Conservation (phyloP, 64 coral and sea anemone species). For the Actinia equina region DNA sequence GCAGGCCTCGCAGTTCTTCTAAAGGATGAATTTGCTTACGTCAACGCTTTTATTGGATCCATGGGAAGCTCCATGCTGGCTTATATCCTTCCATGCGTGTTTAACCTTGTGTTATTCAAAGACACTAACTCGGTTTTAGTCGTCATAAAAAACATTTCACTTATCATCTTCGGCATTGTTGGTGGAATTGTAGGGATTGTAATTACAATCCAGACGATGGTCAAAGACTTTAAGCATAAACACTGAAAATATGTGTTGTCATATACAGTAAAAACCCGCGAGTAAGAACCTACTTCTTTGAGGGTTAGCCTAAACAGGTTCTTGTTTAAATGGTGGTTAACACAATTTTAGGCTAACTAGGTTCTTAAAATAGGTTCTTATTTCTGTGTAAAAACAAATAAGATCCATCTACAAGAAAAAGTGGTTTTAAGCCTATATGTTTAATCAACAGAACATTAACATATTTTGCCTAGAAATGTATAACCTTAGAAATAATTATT, state of each 20-base stretch:
- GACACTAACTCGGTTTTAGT: conserved; percentile 61
- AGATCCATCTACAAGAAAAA: too few relatives aligned
- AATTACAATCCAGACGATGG: conserved; percentile 70
- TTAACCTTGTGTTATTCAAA: conserved; percentile 84
- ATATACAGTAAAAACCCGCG: too few relatives aligned
- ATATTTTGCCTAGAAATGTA: too few relatives aligned
- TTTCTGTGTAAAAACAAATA: too few relatives aligned
- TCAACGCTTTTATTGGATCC: conserved; percentile 87
- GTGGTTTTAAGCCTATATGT: too few relatives aligned
- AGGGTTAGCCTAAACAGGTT: too few relatives aligned
- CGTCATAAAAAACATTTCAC: conserved; percentile 71
- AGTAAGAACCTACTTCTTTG: too few relatives aligned
- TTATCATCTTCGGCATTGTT: conserved; percentile 92
- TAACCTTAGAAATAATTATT: too few relatives aligned
- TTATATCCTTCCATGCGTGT: conserved; percentile 86
- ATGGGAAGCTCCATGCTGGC: conserved; percentile 90
- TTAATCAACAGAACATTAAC: too few relatives aligned
- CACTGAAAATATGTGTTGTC: neutral
- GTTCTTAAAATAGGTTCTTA: too few relatives aligned
- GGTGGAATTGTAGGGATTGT: conserved; percentile 87
- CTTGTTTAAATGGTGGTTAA: too few relatives aligned
- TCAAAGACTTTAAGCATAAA: conserved; percentile 43
- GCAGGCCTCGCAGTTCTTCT: conserved; percentile 59
- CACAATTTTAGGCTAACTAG: too few relatives aligned
- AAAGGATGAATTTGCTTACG: conserved; percentile 90